Evolutionary conservation across 2,888 invertebrate genomes (phyloP).

Genomic region (Ferdinandea cuprea): DNA sequence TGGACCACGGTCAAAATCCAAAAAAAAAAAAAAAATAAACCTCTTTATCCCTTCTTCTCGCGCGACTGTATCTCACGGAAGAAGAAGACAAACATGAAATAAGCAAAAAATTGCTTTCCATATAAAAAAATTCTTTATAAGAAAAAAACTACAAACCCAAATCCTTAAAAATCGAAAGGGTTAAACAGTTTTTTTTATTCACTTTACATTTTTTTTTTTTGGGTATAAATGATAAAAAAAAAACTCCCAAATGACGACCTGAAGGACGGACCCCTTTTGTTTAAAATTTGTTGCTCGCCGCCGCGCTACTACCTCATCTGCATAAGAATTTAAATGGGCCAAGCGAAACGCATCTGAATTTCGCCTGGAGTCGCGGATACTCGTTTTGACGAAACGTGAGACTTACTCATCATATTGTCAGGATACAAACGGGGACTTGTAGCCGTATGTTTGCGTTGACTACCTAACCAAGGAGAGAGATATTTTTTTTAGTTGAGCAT

Average conservation of each 20-base stretch:
- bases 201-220: slow-evolving; percentile 65
- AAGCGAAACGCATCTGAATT: slow-evolving; percentile 61
- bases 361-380: slow-evolving; percentile 73
- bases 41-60: slow-evolving; percentile 59
- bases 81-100: slow-evolving; percentile 62
- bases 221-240: slow-evolving; percentile 48
- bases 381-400: slow-evolving; percentile 75
- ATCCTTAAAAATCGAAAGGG: slow-evolving; percentile 70
- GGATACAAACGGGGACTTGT: slow-evolving; percentile 46
- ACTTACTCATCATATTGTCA: slow-evolving; percentile 72
- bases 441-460: slow-evolving; percentile 37
- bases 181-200: slow-evolving; percentile 59
- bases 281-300: slow-evolving; percentile 58
- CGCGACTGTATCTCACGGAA: slow-evolving; percentile 62
- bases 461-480: slow-evolving; percentile 38
- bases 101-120: slow-evolving; percentile 35
- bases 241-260: slow-evolving; percentile 51
- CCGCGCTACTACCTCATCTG: slow-evolving; percentile 65
- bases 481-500: slow-evolving; percentile 49
- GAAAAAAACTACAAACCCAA: too few species aligned
- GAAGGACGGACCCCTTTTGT: slow-evolving; percentile 72
- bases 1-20: slow-evolving; percentile 70
- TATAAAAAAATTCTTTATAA: slow-evolving; percentile 25
- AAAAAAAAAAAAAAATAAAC: too few species aligned
- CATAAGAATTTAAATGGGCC: slow-evolving; percentile 70